A percentile compares a stretch with the other conserved stretches of the same genome.
Evolutionary conservation across 2,113 vertebrate genomes (phyloP).

Genomic region (Aythya baeri): DNA sequence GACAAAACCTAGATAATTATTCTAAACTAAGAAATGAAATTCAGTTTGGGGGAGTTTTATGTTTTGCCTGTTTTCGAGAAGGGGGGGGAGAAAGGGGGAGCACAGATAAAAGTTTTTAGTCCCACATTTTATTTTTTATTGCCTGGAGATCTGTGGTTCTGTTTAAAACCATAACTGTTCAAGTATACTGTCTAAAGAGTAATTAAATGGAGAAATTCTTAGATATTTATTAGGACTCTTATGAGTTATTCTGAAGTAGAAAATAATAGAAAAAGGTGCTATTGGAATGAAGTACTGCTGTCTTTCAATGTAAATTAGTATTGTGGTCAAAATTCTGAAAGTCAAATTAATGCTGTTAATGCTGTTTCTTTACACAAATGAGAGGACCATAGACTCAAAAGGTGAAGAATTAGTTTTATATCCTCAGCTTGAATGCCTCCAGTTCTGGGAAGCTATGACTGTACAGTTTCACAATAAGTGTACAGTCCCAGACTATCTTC

Average conservation of each 20-base stretch:
- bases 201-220: not conserved
- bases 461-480: not conserved
- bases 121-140: not conserved
- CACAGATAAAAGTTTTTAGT: not conserved
- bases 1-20: not conserved
- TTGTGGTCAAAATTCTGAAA: not conserved
- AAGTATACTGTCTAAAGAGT: not conserved
- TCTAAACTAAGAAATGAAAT: not conserved
- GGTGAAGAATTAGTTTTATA: not conserved
- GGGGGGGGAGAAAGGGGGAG: no score
- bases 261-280: not conserved
- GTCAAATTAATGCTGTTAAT: not conserved
- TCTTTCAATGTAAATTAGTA: not conserved
- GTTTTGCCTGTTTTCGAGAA: not conserved
- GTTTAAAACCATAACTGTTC: not conserved
- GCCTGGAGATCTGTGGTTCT: not conserved
- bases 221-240: not conserved
- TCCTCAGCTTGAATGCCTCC: not conserved
- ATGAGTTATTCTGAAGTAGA: not conserved
- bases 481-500: not conserved
- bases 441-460: not conserved
- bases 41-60: not conserved
- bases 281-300: not conserved
- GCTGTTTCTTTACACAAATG: not conserved
- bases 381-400: not conserved